Evolutionary conservation across 2,888 invertebrate genomes (phyloP), one percentile per base, ranked within the genome.

Genomic region (Polydrusus tereticollis): DNA sequence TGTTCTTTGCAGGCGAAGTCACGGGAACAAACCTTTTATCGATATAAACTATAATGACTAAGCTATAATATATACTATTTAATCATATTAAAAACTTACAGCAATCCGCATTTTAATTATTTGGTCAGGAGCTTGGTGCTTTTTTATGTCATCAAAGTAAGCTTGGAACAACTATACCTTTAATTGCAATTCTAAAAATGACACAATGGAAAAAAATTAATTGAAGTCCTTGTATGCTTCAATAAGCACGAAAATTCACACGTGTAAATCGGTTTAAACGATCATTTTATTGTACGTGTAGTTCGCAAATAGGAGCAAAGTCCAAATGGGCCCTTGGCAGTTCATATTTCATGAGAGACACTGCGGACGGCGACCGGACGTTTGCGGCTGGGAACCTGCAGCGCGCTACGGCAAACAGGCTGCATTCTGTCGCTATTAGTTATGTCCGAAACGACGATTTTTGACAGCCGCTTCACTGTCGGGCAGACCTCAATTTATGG

Each of bases 401-500:
- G 66, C 60, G 71, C 63, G 38, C 71, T 33, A 45, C 52, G 60
- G 62, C 57, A 55, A 62, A 63, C 47, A 47, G 45, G 36, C 63
- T 69, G 69, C 70, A 70, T 65, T 65, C 64, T 65, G 58, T 65
- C 59, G 73, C 69, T 69, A 65, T 73, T 65, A 73, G 73, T 69
- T 69, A 69, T 66, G 38, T 65, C 36, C 58, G 58, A 41, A 33
- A 45, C 55, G 50, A 41, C 59, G 52, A 72, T 62, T 72, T 72
- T 72, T 72, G 71, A 62, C 71, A 67, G 63, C 29, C 52, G 52
- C 52, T 58, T 59, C 41, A 38, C 59, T 43, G 59, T 23, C 41
- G 5, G 59, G 43, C 41, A 43, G 59, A 59, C 38, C 59, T 43
- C 59, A 41, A 59, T 59, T 59, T 59, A 59, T 59, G 26, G 26